Base-by-base conservation (phyloP, 92 coral and sea anemone species). In the Porites evermanni region DNA sequence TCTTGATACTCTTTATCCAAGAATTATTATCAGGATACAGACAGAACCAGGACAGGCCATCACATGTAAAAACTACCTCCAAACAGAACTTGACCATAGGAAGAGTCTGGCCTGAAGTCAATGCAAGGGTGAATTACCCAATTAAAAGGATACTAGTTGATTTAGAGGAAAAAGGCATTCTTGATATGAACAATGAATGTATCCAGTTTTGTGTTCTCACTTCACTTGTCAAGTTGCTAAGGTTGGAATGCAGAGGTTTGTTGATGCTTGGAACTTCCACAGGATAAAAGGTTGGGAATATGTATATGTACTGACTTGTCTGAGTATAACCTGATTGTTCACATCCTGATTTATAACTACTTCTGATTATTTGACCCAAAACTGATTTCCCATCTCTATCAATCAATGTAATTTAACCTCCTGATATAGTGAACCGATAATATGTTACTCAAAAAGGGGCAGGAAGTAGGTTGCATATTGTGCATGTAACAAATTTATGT, bases 21-120 rank as follows among this genome's bases (percentile, higher is more conserved):
- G 84, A 79, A 74, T 26, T 87, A 78, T 61, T 87, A 12, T 64
- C 58, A 70, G 32, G 79, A 56, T 81, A 87, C 38, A 70, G 86
- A 87, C 67, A 87, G 14, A 73, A 87, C 67, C 79, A 87, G 65
- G 23, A 21, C 61, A 79, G 86, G 61, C 50, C 81, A 64, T 81
- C 90, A 69, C 90, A 87, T 70, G 72, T 87, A 53, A 87, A 87
- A 73, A 79, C 90, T 18, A 79, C 90, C 78, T 87, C 90, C 23
- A 86, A 77, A 54, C 29, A 86, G 75, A 86, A 86, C 84, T 61
- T 67, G 26, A 86, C 89, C 11, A 59, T 79, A 66, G 90, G 79
- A 87, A 70, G 90, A 70, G 86, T 79, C 14, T 87, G 86, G 86
- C 90, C 90, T 17, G 90, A 87, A n/a, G 90, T 87, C 20, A 87